These are phyloP conservation scores for Channa striata DNA, from an alignment of 2,797 vertebrate species.

Conservation along the genomic window DNA sequence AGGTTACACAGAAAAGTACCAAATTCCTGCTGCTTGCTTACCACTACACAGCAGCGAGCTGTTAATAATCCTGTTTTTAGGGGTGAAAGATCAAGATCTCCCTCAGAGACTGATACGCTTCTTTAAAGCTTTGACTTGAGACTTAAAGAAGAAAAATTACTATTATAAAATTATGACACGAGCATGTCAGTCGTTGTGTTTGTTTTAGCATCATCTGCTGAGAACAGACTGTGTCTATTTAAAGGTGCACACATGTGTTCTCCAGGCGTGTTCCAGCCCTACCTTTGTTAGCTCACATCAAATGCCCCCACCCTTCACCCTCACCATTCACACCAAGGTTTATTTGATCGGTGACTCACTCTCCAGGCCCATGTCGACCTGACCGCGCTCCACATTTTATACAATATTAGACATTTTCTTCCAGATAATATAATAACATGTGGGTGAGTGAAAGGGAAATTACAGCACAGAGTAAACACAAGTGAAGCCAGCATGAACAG, in stretches of 20 bases:
- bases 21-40: no score
- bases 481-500: neutral
- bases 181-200: constrained; percentile 11
- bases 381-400: no score
- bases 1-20: no score
- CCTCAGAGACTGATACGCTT: neutral
- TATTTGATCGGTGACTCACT: constrained; percentile 8
- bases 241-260: constrained; percentile 44
- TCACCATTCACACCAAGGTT: constrained; percentile 14
- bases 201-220: constrained; percentile 1
- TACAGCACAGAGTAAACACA: neutral
- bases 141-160: no score
- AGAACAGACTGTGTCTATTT: neutral
- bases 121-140: neutral
- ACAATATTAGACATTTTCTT: neutral
- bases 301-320: neutral
- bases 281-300: constrained; percentile 8
- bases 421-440: constrained; percentile 4
- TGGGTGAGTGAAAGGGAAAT: neutral
- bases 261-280: constrained; percentile 26
- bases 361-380: no score
- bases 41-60: no score
- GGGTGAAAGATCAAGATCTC: neutral
- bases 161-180: constrained; percentile 16
- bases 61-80: neutral